phyloP scores from a whole-genome alignment of 92 coral and sea anemone genomes.

The Porites lobata region DNA sequence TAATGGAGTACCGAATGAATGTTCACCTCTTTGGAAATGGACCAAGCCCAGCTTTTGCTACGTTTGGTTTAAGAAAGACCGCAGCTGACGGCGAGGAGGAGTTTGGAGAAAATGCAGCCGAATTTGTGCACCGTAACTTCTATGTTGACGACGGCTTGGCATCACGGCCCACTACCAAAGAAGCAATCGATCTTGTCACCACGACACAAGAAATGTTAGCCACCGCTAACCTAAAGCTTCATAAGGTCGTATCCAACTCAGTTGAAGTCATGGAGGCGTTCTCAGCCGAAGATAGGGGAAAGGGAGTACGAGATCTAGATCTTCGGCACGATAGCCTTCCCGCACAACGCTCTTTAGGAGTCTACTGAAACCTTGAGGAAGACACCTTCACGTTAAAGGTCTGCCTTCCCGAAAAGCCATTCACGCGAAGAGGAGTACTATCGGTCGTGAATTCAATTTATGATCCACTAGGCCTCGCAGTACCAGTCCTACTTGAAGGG shows the following conservation, averaged over 20 bases:
- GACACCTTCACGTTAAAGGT: slow-evolving; percentile 60
- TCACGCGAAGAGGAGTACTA: slow-evolving; percentile 69
- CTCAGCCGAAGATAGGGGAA: slow-evolving; percentile 73
- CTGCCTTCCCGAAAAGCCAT: slow-evolving; percentile 57
- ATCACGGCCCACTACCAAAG: slow-evolving; percentile 52
- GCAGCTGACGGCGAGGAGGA: slow-evolving; percentile 81
- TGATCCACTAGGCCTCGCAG: slow-evolving; percentile 68
- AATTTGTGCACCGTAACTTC: slow-evolving; percentile 72
- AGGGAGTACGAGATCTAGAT: slow-evolving; percentile 62
- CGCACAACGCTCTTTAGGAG: slow-evolving; percentile 70
- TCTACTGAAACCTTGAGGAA: too few species aligned
- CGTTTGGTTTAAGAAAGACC: slow-evolving; percentile 48
- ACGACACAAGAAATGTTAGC: slow-evolving; percentile 63
- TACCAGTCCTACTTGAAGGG: slow-evolving; percentile 63
- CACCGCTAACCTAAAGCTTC: slow-evolving; percentile 69
- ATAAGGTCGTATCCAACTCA: slow-evolving; percentile 75
- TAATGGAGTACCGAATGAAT: slow-evolving; percentile 47
- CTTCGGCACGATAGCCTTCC: slow-evolving; percentile 61
- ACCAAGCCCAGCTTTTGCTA: slow-evolving; percentile 50
- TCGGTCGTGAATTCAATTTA: slow-evolving; percentile 62
- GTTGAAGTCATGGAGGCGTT: slow-evolving; percentile 78
- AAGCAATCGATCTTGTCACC: slow-evolving; percentile 65
- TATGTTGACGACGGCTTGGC: slow-evolving; percentile 80
- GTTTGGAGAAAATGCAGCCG: slow-evolving; percentile 31
- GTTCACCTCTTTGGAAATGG: slow-evolving; percentile 55